These are phyloP conservation scores for Drosophila paramelanica DNA, from an alignment of 2,888 invertebrate species.

Conservation along the genomic window DNA sequence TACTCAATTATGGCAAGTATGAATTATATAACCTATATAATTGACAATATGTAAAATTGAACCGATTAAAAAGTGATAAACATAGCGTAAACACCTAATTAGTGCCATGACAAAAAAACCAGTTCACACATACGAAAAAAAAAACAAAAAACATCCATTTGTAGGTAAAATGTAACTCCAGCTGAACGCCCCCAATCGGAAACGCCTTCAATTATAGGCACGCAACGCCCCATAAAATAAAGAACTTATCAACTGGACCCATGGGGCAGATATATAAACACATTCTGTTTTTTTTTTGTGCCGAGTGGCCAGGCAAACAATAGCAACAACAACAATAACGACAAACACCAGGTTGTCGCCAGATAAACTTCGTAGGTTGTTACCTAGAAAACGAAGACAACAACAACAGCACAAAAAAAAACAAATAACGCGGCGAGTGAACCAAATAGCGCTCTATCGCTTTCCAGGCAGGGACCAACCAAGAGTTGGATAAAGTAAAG, in stretches of 20 bases:
- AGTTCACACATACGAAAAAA: neutral
- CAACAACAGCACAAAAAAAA: conserved; percentile 4
- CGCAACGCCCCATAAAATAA: conserved; percentile 38
- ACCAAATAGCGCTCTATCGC: conserved; percentile 27
- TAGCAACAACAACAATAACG: conserved; percentile 27
- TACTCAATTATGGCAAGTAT: neutral
- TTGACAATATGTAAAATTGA: too few relatives aligned
- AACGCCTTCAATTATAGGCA: conserved; percentile 38
- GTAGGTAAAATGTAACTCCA: conserved; percentile 6
- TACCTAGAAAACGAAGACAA: conserved; percentile 39
- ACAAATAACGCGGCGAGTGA: conserved; percentile 5
- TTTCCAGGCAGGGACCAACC: conserved; percentile 1
- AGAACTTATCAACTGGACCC: conserved; percentile 34
- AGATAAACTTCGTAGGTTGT: conserved; percentile 43
- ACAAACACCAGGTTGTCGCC: conserved; percentile 46
- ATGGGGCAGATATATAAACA: conserved; percentile 25
- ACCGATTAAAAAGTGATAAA: too few relatives aligned
- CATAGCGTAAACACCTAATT: too few relatives aligned
- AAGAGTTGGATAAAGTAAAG: conserved; percentile 13
- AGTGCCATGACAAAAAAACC: neutral
- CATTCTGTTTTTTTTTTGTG: neutral
- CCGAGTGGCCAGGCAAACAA: conserved; percentile 31
- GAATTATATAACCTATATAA: too few relatives aligned
- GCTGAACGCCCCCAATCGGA: conserved; percentile 37
- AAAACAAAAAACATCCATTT: neutral